phyloP scores from a whole-genome alignment of 1,140 invertebrate genomes.

The Drosophila carrolli region DNA sequence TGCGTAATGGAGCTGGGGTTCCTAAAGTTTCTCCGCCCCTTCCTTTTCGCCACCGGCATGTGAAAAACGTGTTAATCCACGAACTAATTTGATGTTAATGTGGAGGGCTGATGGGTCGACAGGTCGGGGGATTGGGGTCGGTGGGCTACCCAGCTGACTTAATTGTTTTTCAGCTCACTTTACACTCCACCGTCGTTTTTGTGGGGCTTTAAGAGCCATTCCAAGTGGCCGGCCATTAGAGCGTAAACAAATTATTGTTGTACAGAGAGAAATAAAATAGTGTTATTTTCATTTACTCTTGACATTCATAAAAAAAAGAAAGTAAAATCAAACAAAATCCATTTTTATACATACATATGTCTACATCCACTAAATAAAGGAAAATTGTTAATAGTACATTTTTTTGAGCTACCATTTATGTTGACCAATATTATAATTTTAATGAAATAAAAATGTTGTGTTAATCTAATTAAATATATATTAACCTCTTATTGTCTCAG shows the following conservation, averaged over 20 bases:
- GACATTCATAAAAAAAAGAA: neutral
- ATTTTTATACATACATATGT: too few species aligned
- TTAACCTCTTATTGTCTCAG: neutral
- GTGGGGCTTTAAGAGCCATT: constrained; percentile 65
- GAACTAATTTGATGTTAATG: constrained; percentile 74
- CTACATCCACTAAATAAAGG: too few species aligned
- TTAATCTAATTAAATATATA: neutral
- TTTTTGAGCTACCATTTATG: too few species aligned
- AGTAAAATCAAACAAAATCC: too few species aligned
- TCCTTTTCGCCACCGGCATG: constrained; percentile 35
- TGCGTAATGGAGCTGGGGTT: constrained; percentile 60
- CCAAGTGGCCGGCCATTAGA: constrained; percentile 55
- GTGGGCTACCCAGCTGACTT: constrained; percentile 42
- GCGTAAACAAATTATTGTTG: constrained; percentile 53
- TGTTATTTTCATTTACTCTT: neutral
- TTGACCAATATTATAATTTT: too few species aligned
- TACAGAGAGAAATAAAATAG: constrained; percentile 4
- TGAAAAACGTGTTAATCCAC: constrained; percentile 72
- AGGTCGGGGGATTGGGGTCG: constrained; percentile 9
- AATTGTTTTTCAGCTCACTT: constrained; percentile 72
- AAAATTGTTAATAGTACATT: too few species aligned
- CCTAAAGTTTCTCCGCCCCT: neutral
- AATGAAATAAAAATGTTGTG: too few species aligned
- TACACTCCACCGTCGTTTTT: constrained; percentile 51
- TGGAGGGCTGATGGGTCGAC: constrained; percentile 39